phyloP scores from a whole-genome alignment of 2,888 invertebrate species.

The Julus scanicus region DNA sequence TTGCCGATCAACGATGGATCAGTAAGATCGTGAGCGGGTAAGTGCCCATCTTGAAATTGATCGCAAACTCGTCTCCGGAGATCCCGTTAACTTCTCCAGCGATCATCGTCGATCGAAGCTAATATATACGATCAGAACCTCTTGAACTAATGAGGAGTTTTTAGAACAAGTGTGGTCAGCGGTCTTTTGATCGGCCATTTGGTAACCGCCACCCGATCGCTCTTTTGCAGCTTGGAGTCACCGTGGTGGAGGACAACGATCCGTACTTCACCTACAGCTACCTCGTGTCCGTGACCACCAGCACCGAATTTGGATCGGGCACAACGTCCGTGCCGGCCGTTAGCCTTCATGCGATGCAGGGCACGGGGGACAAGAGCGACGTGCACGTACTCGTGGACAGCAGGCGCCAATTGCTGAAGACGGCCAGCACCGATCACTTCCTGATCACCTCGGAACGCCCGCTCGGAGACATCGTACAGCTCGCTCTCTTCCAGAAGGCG shows the following conservation, averaged over 20 bases:
- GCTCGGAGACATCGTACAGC: not conserved
- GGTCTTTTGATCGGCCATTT: not conserved
- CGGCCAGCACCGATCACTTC: conserved; percentile 12
- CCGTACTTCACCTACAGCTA: not conserved
- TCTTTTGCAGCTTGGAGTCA: not conserved
- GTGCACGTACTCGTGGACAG: conserved; percentile 9
- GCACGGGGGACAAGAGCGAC: not conserved
- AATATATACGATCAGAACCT: too few relatives aligned
- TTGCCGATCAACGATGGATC: too few relatives aligned
- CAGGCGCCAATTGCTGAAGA: not conserved
- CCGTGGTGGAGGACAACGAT: conserved; percentile 37
- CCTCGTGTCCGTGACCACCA: conserved; percentile 15
- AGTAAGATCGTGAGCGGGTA: too few relatives aligned
- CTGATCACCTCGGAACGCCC: not conserved
- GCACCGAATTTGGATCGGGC: not conserved
- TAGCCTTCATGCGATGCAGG: not conserved
- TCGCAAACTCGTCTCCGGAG: too few relatives aligned
- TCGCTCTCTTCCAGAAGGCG: not conserved
- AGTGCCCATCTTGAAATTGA: too few relatives aligned
- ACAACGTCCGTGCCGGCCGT: conserved; percentile 20
- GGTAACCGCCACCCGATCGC: not conserved
- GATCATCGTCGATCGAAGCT: too few relatives aligned
- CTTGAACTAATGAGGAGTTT: too few relatives aligned
- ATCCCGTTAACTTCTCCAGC: too few relatives aligned
- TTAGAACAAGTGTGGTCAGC: too few relatives aligned